Evolutionary conservation across 2,888 invertebrate genomes (phyloP), one percentile per base, ranked within the genome.

Genomic region (Eumacrocentrus americanus): DNA sequence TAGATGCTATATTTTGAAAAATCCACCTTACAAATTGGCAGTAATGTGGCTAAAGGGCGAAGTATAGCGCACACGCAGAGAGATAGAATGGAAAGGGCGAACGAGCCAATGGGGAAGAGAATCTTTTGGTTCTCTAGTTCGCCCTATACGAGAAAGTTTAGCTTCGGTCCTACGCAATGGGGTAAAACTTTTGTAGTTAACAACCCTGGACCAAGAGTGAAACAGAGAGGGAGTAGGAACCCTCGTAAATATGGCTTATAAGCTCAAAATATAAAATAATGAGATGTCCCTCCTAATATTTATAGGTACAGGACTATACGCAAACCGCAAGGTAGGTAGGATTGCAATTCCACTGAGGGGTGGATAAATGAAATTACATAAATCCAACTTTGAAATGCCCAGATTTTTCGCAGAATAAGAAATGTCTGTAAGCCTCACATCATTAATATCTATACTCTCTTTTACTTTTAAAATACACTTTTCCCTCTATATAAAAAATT

Each of bases 181-280:
- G 66, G 56, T 48, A 55, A 67, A 69, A 70, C 67, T 70, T 73
- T 74, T 69, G 62, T 66, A 66, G 64, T 63, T 68, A 65, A 61
- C 62, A 44, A 57, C 59, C 58, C 48, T 54, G 46, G 57, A 35
- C 53, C 40, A 25, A 55, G 42, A 44, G 38, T 18, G 16, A 37
- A 37, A 35, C 53, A 56, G 34, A 29, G 34, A 40, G 38, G 58
- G 35, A 48, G 9, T 22, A 47, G 48, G 51, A 53, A 61, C 46
- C 65, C 70, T 73, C 75, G 73, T 75, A 75, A 75, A 75, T 75
- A 72, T 66, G 64, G 73, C 74, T 75, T 74, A 73, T 68, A 63
- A 67, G 70, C 70, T 74, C 69, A 70, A 72, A 73, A 75, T 68
- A 67, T 72, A 66, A 73, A 73, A 75, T 73, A 74, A 75, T 72